A percentile compares a stretch with the other conserved stretches of the same genome.
phyloP scores from a whole-genome alignment of 2,113 vertebrate genomes.

The Onychorhynchus coronatus region DNA sequence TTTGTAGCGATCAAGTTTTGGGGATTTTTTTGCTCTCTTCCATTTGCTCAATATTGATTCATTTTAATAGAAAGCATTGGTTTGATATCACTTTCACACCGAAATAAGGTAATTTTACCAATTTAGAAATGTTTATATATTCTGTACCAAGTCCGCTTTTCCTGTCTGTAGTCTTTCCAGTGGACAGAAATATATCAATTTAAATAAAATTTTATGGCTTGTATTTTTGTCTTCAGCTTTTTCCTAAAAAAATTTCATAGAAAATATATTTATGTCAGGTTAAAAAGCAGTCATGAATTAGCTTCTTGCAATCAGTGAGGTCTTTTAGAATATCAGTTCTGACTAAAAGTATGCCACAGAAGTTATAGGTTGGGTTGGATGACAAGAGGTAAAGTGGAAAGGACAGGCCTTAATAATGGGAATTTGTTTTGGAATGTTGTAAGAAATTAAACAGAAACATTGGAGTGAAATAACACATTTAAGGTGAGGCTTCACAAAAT shows the following conservation, averaged over 20 bases:
- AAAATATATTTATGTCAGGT: background rate
- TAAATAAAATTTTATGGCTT: background rate
- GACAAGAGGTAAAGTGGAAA: background rate
- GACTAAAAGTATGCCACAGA: background rate
- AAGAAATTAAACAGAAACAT: background rate
- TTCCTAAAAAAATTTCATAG: background rate
- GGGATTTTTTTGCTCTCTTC: background rate
- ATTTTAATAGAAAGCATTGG: background rate
- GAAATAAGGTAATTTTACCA: background rate
- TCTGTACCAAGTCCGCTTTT: background rate
- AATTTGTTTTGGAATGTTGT: background rate
- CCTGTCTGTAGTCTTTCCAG: background rate
- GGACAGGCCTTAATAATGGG: background rate
- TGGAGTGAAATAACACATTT: background rate
- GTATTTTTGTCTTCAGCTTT: background rate
- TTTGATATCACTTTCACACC: background rate
- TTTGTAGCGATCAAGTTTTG: background rate
- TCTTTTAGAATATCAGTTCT: background rate
- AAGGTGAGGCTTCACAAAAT: background rate
- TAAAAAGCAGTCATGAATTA: background rate
- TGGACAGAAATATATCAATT: background rate
- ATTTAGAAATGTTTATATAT: background rate
- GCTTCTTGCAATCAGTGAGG: background rate
- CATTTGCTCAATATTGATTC: background rate
- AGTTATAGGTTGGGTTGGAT: background rate